Percentiles rank a stretch among this genome's conserved stretches.
phyloP scores from a whole-genome alignment of 2,113 vertebrate species.

The Myotis brandtii region DNA sequence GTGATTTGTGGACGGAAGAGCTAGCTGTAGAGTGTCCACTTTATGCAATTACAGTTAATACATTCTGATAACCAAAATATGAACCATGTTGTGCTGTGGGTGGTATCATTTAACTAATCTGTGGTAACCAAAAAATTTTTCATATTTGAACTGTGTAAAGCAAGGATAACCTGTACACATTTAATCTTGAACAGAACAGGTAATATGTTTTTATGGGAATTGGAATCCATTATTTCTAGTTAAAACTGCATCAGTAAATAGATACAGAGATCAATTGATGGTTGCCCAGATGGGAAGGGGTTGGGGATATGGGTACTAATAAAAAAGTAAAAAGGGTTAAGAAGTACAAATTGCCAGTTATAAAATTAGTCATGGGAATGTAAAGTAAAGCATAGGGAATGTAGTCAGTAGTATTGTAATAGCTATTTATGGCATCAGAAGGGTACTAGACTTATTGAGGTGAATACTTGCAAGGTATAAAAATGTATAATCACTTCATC shows the following conservation, averaged over 20 bases:
- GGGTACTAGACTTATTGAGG: background rate
- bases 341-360: background rate
- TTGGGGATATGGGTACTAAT: background rate
- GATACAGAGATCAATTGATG: background rate
- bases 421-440: background rate
- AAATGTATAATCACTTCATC: background rate
- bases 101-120: constrained; percentile 16
- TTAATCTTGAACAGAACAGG: background rate
- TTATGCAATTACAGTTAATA: background rate
- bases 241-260: background rate
- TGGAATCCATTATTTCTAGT: background rate
- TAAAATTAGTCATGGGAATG: background rate
- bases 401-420: background rate
- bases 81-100: background rate
- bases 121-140: background rate
- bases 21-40: background rate
- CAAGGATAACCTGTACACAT: background rate
- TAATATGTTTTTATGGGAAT: background rate
- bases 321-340: background rate
- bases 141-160: background rate
- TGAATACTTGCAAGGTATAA: background rate
- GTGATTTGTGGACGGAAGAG: background rate
- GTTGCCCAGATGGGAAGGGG: background rate
- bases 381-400: background rate
- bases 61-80: background rate